Base-by-base conservation (phyloP, 2,888 invertebrate species). In the Exocentrus adspersus region DNA sequence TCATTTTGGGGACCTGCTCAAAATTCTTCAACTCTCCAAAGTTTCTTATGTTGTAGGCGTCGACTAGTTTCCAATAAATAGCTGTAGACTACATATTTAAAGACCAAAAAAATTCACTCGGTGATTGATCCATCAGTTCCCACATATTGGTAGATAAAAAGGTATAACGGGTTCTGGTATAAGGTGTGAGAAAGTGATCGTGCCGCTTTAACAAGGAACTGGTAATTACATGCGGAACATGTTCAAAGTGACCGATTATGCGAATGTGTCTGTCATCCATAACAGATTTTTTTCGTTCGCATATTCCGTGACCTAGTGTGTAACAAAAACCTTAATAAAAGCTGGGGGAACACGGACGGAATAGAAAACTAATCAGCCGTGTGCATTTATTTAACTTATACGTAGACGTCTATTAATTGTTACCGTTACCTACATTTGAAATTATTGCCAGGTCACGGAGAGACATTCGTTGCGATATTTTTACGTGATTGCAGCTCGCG, bases 161-260 rank as follows among this genome's bases (percentile, higher is more conserved):
- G 5, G n/a, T n/a, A n/a, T 2, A 37, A 37, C 37, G 37, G 14
- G n/a, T 37, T 2, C 37, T 37, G n/a, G n/a, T n/a, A 37, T n/a
- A 12, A 2, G n/a, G 12, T 12, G 37, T 37, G n/a, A 37, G 43
- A 54, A 54, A 54, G 28, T 28, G 12, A 54, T 54, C 28, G 20
- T 43, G 37, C 54, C n/a, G n/a, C n/a, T n/a, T n/a, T 54, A 42
- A 42, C 53, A 54, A 54, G 42, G 42, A 20, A 42, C 21, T 20
- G 16, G 19, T 51, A 17, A 54, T 43, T 54, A 28, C 12, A 54
- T 54, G 42, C 54, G 16, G 17, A 28, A 24, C 54, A 54, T 14
- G 54, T 54, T 43, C 24, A 21, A 21, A 42, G n/a, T 14, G 17
- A 10, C 16, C 54, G 54, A 54, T 54, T 30, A 30, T 30, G 30